Base-by-base conservation (phyloP, 2,113 vertebrate genomes). In the Benitochromis conjunctus region DNA sequence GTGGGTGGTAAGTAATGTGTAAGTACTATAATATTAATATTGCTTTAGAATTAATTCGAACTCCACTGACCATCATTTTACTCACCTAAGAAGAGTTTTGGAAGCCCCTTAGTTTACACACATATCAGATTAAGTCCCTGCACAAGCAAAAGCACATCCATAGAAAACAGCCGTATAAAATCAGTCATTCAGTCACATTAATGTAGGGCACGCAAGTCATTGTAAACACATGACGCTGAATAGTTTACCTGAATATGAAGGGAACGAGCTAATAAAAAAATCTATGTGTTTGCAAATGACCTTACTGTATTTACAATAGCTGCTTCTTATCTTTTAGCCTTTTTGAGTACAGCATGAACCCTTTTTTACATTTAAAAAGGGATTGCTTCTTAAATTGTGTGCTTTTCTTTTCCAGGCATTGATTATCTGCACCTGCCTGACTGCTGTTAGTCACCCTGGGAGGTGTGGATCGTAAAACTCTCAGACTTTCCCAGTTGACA, bases 21-120 rank as follows among this genome's bases (percentile, higher is more conserved):
- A 82, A 78, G 91, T 91, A 86, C 88, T 29, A 77, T 21, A 80
- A 74, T 88, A 77, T 38, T 86, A 41, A 89, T 93, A 94, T 93
- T 94, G 93, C 94, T 94, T 89, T 78, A 85, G 43, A 89, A 85
- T 83, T 78, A 18, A 88, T n/a, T 58, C 11, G 24, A 82, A 89
- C 80, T 66, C 78, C 54, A 56, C 81, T 9, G 9, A 43, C 36
- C 38, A 43, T 77, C 5, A n/a, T 2, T 43, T 21, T 12, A 14
- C 69, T 38, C 34, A 34, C 6, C 24, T 26, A 46, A 38, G 66
- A 82, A n/a, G 56, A 21, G 11, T 80, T 79, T 41, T 26, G 12
- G 54, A 36, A 56, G 56, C 21, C 14, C 48, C 78, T 71, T 34
- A 29, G 11, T 82, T 21, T 66, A 12, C 26, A 26, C 64, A 48